Evolutionary conservation across 2,113 vertebrate genomes (phyloP), one percentile per base, ranked within the genome.

Genomic region (Symphodus melops): DNA sequence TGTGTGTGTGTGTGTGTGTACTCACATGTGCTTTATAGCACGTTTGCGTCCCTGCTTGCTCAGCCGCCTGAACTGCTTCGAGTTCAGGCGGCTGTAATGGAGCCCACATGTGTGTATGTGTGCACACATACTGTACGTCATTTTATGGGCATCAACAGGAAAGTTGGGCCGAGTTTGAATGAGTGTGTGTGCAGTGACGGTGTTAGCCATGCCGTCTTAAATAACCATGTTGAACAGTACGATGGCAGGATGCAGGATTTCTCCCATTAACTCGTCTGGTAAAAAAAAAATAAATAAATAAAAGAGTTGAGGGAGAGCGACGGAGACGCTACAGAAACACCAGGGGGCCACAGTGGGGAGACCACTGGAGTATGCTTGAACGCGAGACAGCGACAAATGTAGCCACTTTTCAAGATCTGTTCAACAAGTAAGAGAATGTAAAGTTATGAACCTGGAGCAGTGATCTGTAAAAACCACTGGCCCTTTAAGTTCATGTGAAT

Each of bases 1-100:
- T 74, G 20, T 49, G 59, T 77, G 46, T 75, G 61, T 57, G 54
- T 64, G 55, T 75, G 63, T 63, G 16, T 58, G 48, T 55, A 28
- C 39, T 36, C 49, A 53, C 42, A 60, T 68, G 69, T 82, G 65
- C 65, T 64, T 82, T 75, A 60, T 54, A 77, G 62, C 62, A 78
- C 66, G 59, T 68, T 60, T 74, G 53, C 19, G 11, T 75, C 28
- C 68, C 68, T 56, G 68, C 67, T 28, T 44, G 36, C 49, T 68
- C 48, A 44, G 62, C 58, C n/a, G n/a, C 61, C 51, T 71, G 42
- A 81, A 64, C 28, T 14, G 41, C 41, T 4, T 25, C 25, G n/a
- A 61, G 20, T 57, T 61, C 5, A 23, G 17, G 42, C 42, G 9
- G n/a, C 46, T 57, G 56, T 48, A 73, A 62, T 82, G 0, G 8